phyloP scores from a whole-genome alignment of 2,113 vertebrate genomes.

The Carollia perspicillata region DNA sequence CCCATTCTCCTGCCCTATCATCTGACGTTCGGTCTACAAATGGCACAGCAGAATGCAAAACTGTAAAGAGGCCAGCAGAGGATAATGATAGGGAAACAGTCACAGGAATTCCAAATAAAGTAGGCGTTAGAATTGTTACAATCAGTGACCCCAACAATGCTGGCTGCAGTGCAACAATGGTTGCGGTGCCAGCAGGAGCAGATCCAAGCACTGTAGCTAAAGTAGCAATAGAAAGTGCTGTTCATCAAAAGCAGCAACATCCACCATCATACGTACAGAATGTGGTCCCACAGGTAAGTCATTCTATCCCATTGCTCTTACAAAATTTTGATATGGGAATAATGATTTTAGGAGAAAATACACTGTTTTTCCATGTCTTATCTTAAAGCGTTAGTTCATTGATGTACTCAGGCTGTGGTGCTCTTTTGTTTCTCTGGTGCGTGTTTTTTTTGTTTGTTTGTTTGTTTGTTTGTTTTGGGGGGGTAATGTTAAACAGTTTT shows the following conservation, averaged over 20 bases:
- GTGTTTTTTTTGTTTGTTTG: background rate
- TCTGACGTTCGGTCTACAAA: conserved; percentile 89
- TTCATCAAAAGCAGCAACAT: conserved; percentile 95
- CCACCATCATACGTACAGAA: conserved; percentile 87
- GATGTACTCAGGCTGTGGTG: background rate
- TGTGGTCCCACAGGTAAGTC: conserved; percentile 90
- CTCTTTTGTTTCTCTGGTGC: background rate
- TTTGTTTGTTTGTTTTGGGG: background rate
- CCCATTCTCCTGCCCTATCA: conserved; percentile 81
- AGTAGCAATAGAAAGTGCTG: conserved; percentile 99
- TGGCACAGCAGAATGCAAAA: conserved; percentile 91
- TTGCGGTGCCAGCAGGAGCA: conserved; percentile 97
- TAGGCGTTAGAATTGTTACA: conserved; percentile 98
- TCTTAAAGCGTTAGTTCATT: conserved; percentile 18
- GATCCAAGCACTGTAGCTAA: conserved; percentile 99
- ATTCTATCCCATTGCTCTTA: conserved; percentile 54
- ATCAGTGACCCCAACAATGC: conserved; percentile 99
- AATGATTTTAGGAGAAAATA: background rate
- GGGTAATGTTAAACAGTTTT: background rate
- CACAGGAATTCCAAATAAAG: conserved; percentile 96
- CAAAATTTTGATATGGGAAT: conserved; percentile 36
- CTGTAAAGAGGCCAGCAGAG: conserved; percentile 94
- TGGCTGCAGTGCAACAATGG: conserved; percentile 97
- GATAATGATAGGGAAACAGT: conserved; percentile 88
- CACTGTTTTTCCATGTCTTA: background rate